Evolutionary conservation across 1,140 invertebrate genomes (phyloP).

Genomic region (Drosophila ogumai): DNA sequence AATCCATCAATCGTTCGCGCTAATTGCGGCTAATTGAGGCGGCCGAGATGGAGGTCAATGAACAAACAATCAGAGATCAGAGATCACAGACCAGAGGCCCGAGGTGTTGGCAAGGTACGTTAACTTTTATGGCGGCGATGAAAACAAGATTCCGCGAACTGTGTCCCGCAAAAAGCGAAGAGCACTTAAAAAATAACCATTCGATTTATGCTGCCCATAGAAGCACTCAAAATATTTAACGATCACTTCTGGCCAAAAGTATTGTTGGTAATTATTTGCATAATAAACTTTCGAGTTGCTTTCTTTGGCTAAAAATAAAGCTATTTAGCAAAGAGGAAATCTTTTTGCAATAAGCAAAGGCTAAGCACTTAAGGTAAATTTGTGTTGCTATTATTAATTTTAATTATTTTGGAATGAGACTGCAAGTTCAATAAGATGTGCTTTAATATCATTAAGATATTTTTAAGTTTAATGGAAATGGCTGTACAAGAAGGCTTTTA

Average conservation of each 20-base stretch:
- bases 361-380: not conserved
- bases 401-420: not conserved
- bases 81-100: not conserved
- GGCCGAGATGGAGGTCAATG: constrained; percentile 37
- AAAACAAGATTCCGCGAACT: constrained; percentile 5
- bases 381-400: not conserved
- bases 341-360: not conserved
- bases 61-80: constrained; percentile 30
- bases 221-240: constrained; percentile 16
- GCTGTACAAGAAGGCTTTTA: not conserved
- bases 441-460: not conserved
- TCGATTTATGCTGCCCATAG: constrained; percentile 10
- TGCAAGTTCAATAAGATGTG: not conserved
- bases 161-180: not conserved
- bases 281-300: constrained; percentile 9
- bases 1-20: constrained; percentile 33
- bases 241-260: constrained; percentile 11
- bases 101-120: constrained; percentile 13
- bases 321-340: constrained; percentile 1
- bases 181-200: constrained; percentile 13
- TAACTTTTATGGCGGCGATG: constrained; percentile 21
- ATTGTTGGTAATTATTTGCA: constrained; percentile 19
- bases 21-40: constrained; percentile 43
- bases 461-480: not conserved
- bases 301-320: constrained; percentile 8